Base-by-base conservation (phyloP, 2,797 vertebrate species). In the Momotus momota region DNA sequence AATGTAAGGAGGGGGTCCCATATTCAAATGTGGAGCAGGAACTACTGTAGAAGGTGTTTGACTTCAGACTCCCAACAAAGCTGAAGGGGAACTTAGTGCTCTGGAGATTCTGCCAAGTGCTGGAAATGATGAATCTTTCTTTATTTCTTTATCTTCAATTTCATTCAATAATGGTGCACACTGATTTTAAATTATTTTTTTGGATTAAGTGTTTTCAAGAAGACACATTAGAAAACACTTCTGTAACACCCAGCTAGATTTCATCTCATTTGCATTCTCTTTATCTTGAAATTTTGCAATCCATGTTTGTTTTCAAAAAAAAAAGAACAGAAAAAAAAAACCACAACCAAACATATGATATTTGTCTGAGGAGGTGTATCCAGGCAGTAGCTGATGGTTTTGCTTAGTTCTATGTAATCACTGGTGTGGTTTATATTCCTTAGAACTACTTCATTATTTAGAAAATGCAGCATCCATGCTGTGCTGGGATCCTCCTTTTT, bases 271-370 rank as follows among this genome's bases (percentile, higher is more conserved):
- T 95, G 54, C 55, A 57, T 90, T 90, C 29, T 73, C 65, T 82
- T 93, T 93, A 51, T 87, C 81, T 75, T 22, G 43, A 62, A 26
- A 89, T 92, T 90, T 94, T 88, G 72, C 75, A 94, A 95, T 94
- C 18, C 23, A 4, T 70, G 22, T 82, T 80, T 80, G 25, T 35
- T 89, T 31, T 6, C 23, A 78, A 54, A 73, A 38, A n/a, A 62
- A 18, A 1, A 31, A 7, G 40, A 35, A 25, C 9, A 46, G 31
- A 54, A 18, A 12, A 45, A 43, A 27, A 12, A 7, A 5, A 64
- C 4, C 16, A 35, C 35, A 35, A 35, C 31, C 40, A 48, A 57
- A 38, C 35, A 14, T 55, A 7, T n/a, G 8, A 26, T 54, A 27
- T 46, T 82, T 85, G 8, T 73, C 71, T 77, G 54, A 26, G 48